Base-by-base conservation (phyloP, 2,888 invertebrate genomes). In the Chrysolina haemoptera region DNA sequence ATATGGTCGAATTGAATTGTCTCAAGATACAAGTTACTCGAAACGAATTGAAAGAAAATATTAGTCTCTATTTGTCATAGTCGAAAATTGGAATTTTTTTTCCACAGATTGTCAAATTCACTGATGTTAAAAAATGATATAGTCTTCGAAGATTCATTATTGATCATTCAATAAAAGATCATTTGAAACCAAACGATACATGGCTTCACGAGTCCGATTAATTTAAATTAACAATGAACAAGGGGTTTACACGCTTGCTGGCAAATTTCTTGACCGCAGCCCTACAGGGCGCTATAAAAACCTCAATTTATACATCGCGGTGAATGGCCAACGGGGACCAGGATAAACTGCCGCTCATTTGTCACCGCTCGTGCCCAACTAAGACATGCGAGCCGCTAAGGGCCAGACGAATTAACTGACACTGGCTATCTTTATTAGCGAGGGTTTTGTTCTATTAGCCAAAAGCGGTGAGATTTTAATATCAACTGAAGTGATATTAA, bases 231-330 rank as follows among this genome's bases (percentile, higher is more conserved):
- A 73, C 72, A 73, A 68, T 46, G 72, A 68, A 68, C 72, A 43
- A 64, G 72, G 72, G 72, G 68, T 73, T 73, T 73, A 68, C 70
- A 50, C 66, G 70, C 70, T 73, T 20, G 62, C 64, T 46, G 70
- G 71, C 64, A 59, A 71, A 71, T 71, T 71, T 71, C 74, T 74
- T 71, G 71, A 55, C 74, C 74, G 62, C 70, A 35, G 55, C 71
- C 66, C 66, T 69, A 35, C 16, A 65, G 66, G 64, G 53, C 67
- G 50, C 48, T 10, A 64, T 65, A 65, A 71, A 68, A 71, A 71
- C 70, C 48, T 68, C 70, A 71, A 64, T 71, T 71, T 74, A 67
- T 75, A 71, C 71, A 72, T 75, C 59, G 69, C 68, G 71, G 65
- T 68, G 74, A 64, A 62, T 62, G 65, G 65, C 68, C 73, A 69